phyloP scores from a whole-genome alignment of 92 coral and sea anemone genomes.

The Hydrozoanthus gracilis region DNA sequence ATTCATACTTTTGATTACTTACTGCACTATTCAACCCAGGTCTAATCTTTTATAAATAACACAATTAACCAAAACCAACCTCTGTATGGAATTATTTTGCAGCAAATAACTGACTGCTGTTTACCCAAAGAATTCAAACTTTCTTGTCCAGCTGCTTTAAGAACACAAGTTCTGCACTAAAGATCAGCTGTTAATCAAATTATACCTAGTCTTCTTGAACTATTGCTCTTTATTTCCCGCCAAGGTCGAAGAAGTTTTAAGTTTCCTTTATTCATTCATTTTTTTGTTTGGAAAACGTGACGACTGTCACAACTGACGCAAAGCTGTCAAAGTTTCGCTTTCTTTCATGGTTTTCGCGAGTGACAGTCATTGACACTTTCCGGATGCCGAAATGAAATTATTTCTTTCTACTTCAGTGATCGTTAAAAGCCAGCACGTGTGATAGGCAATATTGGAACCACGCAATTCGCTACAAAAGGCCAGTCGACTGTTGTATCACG shows the following conservation, averaged over 20 bases:
- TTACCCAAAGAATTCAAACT: conserved; percentile 15
- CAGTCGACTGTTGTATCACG: background rate
- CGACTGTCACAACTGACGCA: conserved; percentile 31
- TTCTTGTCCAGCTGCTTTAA: too few species aligned
- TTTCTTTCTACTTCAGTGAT: background rate
- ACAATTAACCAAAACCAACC: too few species aligned
- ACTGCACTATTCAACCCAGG: too few species aligned
- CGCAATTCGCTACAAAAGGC: conserved; percentile 2
- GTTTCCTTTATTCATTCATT: conserved; percentile 17
- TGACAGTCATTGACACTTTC: background rate
- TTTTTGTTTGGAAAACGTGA: conserved; percentile 39
- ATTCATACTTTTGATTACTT: too few species aligned
- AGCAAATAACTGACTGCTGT: background rate
- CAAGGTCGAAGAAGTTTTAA: background rate
- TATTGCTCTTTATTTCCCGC: conserved; percentile 23
- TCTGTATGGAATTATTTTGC: background rate
- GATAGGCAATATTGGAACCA: background rate
- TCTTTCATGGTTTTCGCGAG: background rate
- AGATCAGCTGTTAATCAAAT: conserved; percentile 10
- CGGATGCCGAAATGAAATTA: background rate
- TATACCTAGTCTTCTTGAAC: background rate
- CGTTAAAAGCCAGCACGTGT: conserved; percentile 27
- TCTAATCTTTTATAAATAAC: too few species aligned
- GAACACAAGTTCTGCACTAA: too few species aligned
- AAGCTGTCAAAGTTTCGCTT: background rate